A percentile compares a stretch with the other conserved stretches of the same genome.
Evolutionary conservation across 2,113 vertebrate species (phyloP).

Genomic region (Vulpes lagopus): DNA sequence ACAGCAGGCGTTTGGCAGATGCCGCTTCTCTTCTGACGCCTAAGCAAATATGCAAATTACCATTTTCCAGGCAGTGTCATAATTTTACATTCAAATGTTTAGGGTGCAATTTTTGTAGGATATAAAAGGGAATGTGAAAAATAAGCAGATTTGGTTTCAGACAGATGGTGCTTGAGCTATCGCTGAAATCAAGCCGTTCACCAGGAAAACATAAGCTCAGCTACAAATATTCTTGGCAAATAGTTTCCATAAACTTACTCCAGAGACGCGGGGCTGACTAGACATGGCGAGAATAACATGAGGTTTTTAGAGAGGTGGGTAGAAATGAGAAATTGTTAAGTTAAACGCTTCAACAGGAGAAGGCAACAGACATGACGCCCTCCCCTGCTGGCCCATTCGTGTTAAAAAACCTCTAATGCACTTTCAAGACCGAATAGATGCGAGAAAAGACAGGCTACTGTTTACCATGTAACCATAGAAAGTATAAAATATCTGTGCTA

Average conservation of each 20-base stretch:
- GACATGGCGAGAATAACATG: slow-evolving; percentile 52
- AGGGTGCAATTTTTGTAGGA: slow-evolving; percentile 64
- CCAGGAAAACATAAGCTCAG: slow-evolving; percentile 76
- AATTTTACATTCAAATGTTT: slow-evolving; percentile 77
- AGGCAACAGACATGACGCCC: not conserved
- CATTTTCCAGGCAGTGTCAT: slow-evolving; percentile 71
- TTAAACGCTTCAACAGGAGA: slow-evolving; percentile 55
- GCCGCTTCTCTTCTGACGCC: slow-evolving; percentile 65
- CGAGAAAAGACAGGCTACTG: not conserved
- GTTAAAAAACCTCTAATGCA: not conserved
- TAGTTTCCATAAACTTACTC: slow-evolving; percentile 64
- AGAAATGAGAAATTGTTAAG: slow-evolving; percentile 54
- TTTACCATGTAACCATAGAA: slow-evolving; percentile 18
- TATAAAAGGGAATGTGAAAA: slow-evolving; percentile 80
- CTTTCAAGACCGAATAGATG: not conserved
- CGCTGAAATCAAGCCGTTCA: slow-evolving; percentile 72
- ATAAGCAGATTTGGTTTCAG: slow-evolving; percentile 72
- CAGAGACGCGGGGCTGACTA: slow-evolving; percentile 45
- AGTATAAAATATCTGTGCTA: not conserved
- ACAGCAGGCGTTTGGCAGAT: slow-evolving; percentile 62
- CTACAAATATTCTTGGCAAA: slow-evolving; percentile 74
- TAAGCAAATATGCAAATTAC: slow-evolving; percentile 77
- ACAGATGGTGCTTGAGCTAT: slow-evolving; percentile 79
- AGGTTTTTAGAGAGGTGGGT: not conserved
- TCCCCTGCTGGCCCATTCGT: not conserved